phyloP scores from a whole-genome alignment of 1,140 invertebrate genomes.

The Drosophila paulistorum region DNA sequence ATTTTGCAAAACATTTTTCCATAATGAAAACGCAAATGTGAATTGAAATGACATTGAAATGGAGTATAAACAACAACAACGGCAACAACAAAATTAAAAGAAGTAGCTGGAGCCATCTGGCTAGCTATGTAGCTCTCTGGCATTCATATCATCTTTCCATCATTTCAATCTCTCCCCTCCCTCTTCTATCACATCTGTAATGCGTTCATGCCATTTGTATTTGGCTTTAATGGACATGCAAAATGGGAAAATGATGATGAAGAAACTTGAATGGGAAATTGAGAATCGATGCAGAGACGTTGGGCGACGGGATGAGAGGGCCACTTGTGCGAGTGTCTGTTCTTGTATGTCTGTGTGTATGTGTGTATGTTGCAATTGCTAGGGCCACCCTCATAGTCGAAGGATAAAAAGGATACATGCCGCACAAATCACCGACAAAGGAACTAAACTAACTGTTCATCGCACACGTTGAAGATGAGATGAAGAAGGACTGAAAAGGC shows the following conservation, averaged over 20 bases:
- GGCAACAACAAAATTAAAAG: neutral
- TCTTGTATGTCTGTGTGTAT: slow-evolving; percentile 67
- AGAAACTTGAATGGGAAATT: slow-evolving; percentile 22
- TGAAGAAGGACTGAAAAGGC: slow-evolving; percentile 34
- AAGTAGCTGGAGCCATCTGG: slow-evolving; percentile 56
- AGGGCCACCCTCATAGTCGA: slow-evolving; percentile 63
- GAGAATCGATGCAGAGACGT: slow-evolving; percentile 18
- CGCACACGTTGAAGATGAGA: slow-evolving; percentile 74
- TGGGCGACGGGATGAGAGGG: slow-evolving; percentile 22
- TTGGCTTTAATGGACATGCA: slow-evolving; percentile 60
- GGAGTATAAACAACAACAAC: slow-evolving; percentile 29
- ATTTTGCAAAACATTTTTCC: slow-evolving; percentile 42
- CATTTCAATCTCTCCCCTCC: slow-evolving; percentile 16
- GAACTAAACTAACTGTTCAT: slow-evolving; percentile 71
- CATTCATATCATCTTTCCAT: slow-evolving; percentile 25
- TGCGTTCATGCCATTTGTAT: slow-evolving; percentile 44
- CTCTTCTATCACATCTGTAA: neutral
- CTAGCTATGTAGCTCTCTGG: neutral
- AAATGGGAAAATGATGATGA: slow-evolving; percentile 43
- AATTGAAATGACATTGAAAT: slow-evolving; percentile 78
- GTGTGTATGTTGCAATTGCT: slow-evolving; percentile 42
- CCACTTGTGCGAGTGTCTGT: slow-evolving; percentile 55
- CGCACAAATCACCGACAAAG: slow-evolving; percentile 69
- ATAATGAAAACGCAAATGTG: slow-evolving; percentile 57
- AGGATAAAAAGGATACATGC: slow-evolving; percentile 70